Percentiles rank a stretch among this genome's conserved stretches.
Conservation (phyloP, 2,888 invertebrate genomes). For the Pilophorus perplexus region DNA sequence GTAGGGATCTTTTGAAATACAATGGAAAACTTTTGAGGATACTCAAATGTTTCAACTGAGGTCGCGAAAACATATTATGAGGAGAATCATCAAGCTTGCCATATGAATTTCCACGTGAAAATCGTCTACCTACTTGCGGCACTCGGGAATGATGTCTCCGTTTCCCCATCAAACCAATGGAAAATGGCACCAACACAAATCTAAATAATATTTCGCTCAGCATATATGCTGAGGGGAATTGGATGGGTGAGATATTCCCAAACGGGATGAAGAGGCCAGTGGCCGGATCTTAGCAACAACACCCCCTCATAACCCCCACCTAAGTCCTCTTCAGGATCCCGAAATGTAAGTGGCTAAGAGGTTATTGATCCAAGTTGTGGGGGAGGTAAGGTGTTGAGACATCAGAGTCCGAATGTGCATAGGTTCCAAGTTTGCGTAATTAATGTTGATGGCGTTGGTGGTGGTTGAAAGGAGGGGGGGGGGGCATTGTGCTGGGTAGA, state of each 20-base stretch:
- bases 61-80: no score
- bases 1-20: no score
- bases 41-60: no score
- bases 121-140: no score
- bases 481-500: constrained; percentile 15
- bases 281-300: constrained; percentile 16
- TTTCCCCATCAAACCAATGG: no score
- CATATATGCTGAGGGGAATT: neutral
- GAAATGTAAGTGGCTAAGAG: constrained; percentile 32
- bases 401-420: constrained; percentile 39
- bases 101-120: no score
- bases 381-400: constrained; percentile 38
- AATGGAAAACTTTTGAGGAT: no score
- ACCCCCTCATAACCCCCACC: neutral
- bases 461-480: neutral
- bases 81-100: no score
- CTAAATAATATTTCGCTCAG: no score
- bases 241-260: constrained; percentile 8
- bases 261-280: constrained; percentile 3
- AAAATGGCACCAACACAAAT: no score
- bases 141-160: no score
- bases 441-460: constrained; percentile 27
- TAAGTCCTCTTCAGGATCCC: neutral
- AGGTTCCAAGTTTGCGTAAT: constrained; percentile 38
- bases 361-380: constrained; percentile 37